Evolutionary conservation across 1,140 invertebrate species (phyloP).

Genomic region (Chrysopa pallens): DNA sequence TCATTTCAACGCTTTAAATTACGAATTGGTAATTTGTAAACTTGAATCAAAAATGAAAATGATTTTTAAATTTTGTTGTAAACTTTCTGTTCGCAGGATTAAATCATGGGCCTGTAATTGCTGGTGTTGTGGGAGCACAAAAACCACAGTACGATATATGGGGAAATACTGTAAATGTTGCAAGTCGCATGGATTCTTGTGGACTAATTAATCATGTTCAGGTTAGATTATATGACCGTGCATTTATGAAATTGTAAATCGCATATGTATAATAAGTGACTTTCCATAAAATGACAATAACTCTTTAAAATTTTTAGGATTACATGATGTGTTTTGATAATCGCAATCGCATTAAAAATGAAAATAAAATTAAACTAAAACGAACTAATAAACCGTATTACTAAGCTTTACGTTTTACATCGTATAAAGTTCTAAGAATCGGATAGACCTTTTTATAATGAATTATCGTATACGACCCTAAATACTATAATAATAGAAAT

Average conservation of each 20-base stretch:
- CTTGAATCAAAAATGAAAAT: background rate
- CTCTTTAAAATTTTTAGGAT: background rate
- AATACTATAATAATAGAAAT: no score
- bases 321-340: no score
- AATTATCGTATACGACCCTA: no score
- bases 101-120: constrained; percentile 88
- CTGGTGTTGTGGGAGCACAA: constrained; percentile 84
- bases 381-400: no score
- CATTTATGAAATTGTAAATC: no score
- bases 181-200: constrained; percentile 90
- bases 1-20: constrained; percentile 91
- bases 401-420: no score
- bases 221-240: constrained; percentile 23
- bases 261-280: no score
- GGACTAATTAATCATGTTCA: constrained; percentile 73
- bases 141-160: constrained; percentile 97
- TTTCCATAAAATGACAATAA: background rate
- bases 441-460: no score
- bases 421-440: no score
- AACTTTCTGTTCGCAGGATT: constrained; percentile 40
- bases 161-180: constrained; percentile 96
- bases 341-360: no score
- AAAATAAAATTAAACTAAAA: no score
- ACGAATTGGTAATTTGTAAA: constrained; percentile 52
- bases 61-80: background rate